These are phyloP conservation scores for Muntiacus reevesi DNA, from an alignment of 2,113 vertebrate genomes.

Conservation along the genomic window DNA sequence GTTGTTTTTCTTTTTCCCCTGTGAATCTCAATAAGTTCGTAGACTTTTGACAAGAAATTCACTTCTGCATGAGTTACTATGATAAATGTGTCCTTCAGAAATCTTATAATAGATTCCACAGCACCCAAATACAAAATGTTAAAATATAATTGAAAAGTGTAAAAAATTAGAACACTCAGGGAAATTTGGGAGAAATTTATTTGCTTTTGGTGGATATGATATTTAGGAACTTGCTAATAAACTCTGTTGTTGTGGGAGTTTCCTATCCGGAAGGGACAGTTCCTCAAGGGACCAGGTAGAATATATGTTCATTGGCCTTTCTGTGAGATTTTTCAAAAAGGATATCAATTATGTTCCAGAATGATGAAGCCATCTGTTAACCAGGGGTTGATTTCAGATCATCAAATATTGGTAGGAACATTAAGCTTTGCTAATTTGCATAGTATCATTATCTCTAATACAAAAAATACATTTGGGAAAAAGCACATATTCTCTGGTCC, in stretches of 20 bases:
- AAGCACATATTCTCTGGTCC: constrained; percentile 44
- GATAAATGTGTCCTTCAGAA: background rate
- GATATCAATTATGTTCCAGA: constrained; percentile 56
- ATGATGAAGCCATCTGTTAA: constrained; percentile 70
- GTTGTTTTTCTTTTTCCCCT: background rate
- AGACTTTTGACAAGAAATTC: background rate
- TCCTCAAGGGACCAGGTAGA: constrained; percentile 17
- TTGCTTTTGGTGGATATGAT: background rate
- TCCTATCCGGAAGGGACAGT: background rate
- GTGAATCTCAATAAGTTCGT: background rate
- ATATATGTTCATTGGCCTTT: constrained; percentile 7
- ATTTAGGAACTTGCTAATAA: constrained; percentile 27
- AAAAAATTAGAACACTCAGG: background rate
- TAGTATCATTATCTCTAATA: constrained; percentile 72
- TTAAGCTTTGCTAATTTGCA: constrained; percentile 72
- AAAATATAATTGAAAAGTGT: background rate
- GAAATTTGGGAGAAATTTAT: background rate
- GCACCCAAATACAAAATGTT: background rate
- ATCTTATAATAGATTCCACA: background rate
- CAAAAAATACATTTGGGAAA: constrained; percentile 67
- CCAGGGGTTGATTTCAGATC: constrained; percentile 65
- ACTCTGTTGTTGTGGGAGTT: background rate
- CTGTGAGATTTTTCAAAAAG: constrained; percentile 54
- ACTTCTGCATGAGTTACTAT: background rate
- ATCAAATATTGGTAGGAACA: constrained; percentile 70